Conservation (phyloP, 2,113 vertebrate species). For the Eurystomus gularis region DNA sequence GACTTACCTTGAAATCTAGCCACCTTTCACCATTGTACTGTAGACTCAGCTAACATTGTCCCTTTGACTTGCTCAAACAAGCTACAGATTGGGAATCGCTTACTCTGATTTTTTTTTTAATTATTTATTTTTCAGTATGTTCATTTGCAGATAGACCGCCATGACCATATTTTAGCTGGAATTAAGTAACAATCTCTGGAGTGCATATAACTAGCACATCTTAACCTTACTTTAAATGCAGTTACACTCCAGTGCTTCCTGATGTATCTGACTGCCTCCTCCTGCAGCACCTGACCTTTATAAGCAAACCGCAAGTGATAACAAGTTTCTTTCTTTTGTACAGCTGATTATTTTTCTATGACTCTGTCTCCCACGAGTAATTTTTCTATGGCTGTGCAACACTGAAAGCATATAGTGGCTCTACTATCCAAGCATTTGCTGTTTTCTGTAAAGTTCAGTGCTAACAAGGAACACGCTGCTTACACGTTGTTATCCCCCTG, state of each 20-base stretch:
- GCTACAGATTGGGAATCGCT: neutral
- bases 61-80: neutral
- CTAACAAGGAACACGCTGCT: slow-evolving; percentile 65
- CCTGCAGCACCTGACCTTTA: neutral
- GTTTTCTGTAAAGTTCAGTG: neutral
- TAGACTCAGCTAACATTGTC: neutral
- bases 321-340: neutral
- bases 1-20: neutral
- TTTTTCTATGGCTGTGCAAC: neutral
- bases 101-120: too few relatives aligned
- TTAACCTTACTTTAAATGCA: neutral
- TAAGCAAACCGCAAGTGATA: neutral
- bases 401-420: neutral
- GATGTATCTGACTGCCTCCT: too few relatives aligned
- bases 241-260: neutral
- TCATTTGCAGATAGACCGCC: neutral
- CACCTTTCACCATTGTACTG: neutral
- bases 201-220: neutral
- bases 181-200: neutral
- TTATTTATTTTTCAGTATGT: neutral
- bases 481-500: slow-evolving; percentile 96
- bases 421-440: neutral
- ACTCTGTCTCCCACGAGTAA: neutral
- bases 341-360: neutral
- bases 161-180: neutral